These are phyloP conservation scores for Guaruba guarouba DNA, from an alignment of 2,113 vertebrate genomes.

Conservation along the genomic window DNA sequence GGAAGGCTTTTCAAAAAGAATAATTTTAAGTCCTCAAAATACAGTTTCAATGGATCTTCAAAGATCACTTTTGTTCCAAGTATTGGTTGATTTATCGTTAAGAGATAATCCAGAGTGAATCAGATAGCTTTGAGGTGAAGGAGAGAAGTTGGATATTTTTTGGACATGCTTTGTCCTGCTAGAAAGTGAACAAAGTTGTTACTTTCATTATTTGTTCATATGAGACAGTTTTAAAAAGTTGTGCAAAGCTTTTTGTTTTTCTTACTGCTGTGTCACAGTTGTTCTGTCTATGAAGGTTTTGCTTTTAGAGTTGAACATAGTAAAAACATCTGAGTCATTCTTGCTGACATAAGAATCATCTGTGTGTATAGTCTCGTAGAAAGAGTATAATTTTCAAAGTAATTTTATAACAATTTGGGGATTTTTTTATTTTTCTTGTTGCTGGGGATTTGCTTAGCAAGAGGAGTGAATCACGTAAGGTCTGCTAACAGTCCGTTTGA, in stretches of 20 bases:
- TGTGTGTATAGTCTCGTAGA: neutral
- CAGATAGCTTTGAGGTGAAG: neutral
- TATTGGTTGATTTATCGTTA: neutral
- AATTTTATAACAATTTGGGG: neutral
- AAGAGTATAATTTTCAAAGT: neutral
- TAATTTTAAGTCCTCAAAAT: neutral
- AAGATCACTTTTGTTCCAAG: neutral
- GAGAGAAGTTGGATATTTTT: neutral
- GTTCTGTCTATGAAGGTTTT: neutral
- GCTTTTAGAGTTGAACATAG: neutral
- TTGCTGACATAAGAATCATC: neutral
- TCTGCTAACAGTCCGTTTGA: neutral
- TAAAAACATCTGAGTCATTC: neutral
- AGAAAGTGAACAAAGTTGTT: neutral
- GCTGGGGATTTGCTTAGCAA: neutral
- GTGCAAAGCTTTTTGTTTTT: neutral
- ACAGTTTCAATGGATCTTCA: neutral
- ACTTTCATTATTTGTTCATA: neutral
- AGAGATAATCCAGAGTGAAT: neutral
- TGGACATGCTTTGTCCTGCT: neutral
- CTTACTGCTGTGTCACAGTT: neutral
- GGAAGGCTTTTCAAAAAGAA: neutral
- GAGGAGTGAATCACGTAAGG: neutral
- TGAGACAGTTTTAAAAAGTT: neutral
- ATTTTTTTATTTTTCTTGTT: neutral